These are phyloP conservation scores for Glossophaga mutica DNA, from an alignment of 2,797 vertebrate species.

Conservation along the genomic window DNA sequence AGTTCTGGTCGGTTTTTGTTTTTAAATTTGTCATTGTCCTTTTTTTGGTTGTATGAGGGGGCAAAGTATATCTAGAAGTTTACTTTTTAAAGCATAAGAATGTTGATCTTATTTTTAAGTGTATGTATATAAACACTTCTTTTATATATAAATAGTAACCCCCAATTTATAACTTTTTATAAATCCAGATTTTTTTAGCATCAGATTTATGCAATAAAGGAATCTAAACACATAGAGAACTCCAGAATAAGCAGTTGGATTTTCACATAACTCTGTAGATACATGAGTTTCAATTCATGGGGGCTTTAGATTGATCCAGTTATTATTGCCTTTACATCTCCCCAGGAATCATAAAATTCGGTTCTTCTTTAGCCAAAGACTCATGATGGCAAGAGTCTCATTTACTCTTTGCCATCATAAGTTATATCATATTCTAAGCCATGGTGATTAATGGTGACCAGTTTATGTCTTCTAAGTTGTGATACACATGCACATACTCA, in stretches of 20 bases:
- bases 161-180: neutral
- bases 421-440: neutral
- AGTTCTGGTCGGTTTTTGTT: too few species aligned
- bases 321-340: neutral
- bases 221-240: neutral
- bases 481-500: accelerated
- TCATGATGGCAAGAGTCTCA: neutral
- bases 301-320: neutral
- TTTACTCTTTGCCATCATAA: neutral
- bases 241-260: neutral
- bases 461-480: neutral
- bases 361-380: neutral
- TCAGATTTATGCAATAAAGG: neutral
- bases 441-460: neutral
- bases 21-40: too few species aligned
- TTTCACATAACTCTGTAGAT: neutral
- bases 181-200: neutral
- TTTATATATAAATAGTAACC: neutral
- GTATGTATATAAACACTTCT: neutral
- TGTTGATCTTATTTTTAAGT: slow-evolving; percentile 15
- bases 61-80: too few species aligned
- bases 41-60: too few species aligned
- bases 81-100: neutral
- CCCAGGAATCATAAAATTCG: neutral
- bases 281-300: neutral